A percentile compares a stretch with the other conserved stretches of the same genome.
phyloP scores from a whole-genome alignment of 2,797 vertebrate species.

The Pelochelys cantorii region DNA sequence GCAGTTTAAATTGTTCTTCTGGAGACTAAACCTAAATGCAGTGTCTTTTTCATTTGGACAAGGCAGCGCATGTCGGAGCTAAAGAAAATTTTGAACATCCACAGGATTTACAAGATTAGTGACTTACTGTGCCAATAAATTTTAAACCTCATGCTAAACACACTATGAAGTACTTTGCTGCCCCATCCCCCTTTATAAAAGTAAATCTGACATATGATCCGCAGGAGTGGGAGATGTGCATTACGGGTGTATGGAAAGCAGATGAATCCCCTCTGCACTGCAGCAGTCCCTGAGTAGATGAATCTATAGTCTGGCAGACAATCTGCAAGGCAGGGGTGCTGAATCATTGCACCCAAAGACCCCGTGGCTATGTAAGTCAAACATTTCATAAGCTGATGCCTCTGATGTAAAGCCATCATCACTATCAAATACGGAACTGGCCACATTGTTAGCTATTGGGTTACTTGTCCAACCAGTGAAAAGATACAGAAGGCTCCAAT shows the following conservation, averaged over 20 bases:
- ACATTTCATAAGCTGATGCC: background rate
- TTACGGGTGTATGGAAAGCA: background rate
- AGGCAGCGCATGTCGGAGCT: background rate
- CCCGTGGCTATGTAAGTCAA: background rate
- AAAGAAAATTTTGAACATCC: background rate
- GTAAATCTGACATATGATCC: fast-evolving
- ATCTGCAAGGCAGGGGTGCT: background rate
- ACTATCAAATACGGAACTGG: fast-evolving
- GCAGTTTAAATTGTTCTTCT: background rate
- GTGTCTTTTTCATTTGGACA: background rate
- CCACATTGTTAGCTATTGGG: background rate
- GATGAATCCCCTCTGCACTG: background rate
- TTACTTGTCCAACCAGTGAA: fast-evolving
- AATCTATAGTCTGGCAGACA: background rate
- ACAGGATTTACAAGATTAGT: conserved; percentile 1
- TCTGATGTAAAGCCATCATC: background rate
- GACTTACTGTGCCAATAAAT: background rate
- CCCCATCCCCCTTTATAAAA: background rate
- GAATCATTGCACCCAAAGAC: background rate
- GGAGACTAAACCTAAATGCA: conserved; percentile 25
- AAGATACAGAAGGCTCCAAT: background rate
- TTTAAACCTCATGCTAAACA: background rate
- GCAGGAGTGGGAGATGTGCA: background rate
- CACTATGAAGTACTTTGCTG: background rate
- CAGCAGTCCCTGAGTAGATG: background rate